phyloP scores from a whole-genome alignment of 2,113 vertebrate genomes.

The Heloderma charlesbogerti region DNA sequence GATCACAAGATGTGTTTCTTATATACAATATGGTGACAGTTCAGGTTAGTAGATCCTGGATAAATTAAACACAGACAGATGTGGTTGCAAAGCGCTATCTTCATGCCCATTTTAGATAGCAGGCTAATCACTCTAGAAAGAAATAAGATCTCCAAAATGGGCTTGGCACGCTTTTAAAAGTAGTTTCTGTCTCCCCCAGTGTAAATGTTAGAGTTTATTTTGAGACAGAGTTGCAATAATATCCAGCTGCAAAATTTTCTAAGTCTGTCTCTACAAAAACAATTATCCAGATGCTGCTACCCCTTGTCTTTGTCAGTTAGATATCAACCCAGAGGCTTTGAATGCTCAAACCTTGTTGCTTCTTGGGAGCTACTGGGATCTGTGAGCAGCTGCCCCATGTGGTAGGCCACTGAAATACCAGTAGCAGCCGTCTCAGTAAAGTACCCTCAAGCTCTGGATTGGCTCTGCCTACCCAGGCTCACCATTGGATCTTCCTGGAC shows the following conservation, averaged over 20 bases:
- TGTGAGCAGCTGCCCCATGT: not conserved
- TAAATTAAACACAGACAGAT: constrained; percentile 34
- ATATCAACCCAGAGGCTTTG: not conserved
- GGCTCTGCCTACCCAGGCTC: not conserved
- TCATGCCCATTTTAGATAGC: not conserved
- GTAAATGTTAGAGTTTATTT: constrained; percentile 1
- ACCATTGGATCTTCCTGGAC: not conserved
- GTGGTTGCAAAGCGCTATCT: not conserved
- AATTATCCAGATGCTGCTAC: not conserved
- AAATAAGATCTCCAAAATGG: constrained; percentile 2
- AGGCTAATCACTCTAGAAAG: not conserved
- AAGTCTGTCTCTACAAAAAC: not conserved
- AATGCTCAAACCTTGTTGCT: not conserved
- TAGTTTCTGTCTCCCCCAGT: not conserved
- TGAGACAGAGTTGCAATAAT: constrained; percentile 10
- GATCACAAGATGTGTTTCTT: constrained; percentile 54
- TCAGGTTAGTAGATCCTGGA: not conserved
- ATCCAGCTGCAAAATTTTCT: fast-evolving
- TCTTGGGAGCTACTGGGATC: not conserved
- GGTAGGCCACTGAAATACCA: not conserved
- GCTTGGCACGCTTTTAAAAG: not conserved
- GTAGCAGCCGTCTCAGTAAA: not conserved
- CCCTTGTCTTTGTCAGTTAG: not conserved
- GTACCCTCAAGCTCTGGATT: not conserved
- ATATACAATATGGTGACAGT: not conserved